These are phyloP conservation scores for Glossophaga mutica DNA, from an alignment of 2,797 vertebrate species.

Conservation along the genomic window DNA sequence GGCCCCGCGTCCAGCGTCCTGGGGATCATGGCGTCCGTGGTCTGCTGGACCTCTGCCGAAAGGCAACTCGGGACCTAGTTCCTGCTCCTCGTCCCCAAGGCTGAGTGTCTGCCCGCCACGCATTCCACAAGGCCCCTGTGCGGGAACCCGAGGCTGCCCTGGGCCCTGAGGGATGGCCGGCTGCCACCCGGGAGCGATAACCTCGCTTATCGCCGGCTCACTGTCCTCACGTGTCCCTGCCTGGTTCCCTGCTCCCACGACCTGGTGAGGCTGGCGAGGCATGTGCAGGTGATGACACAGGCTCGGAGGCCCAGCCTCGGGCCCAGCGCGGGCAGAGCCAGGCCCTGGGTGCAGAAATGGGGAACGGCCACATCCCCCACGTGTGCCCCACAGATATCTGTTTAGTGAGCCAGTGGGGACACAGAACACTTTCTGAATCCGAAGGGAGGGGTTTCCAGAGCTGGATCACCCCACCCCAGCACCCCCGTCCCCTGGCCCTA, in stretches of 20 bases:
- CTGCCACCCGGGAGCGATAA: too few species aligned
- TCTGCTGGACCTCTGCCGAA: rapidly evolving
- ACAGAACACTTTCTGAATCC: too few species aligned
- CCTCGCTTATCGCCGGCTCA: rapidly evolving
- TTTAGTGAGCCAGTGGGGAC: neutral
- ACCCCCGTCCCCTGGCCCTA: neutral
- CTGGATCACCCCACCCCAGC: neutral
- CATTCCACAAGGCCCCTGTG: neutral
- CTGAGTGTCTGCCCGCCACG: neutral
- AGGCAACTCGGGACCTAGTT: neutral
- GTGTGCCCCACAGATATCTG: neutral
- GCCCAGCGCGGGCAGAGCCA: neutral
- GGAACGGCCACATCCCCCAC: rapidly evolving
- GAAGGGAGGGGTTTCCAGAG: neutral
- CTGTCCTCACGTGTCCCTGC: neutral
- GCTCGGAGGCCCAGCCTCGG: neutral
- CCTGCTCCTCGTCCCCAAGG: neutral
- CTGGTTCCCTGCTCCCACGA: neutral
- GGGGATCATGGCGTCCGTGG: neutral
- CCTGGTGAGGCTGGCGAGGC: neutral
- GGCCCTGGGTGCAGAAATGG: neutral
- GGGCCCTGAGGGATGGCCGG: too few species aligned
- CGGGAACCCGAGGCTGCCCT: neutral
- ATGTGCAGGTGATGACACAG: neutral
- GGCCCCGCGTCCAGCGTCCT: rapidly evolving